phyloP scores from a whole-genome alignment of 2,113 vertebrate genomes.

The Serilophus lunatus region DNA sequence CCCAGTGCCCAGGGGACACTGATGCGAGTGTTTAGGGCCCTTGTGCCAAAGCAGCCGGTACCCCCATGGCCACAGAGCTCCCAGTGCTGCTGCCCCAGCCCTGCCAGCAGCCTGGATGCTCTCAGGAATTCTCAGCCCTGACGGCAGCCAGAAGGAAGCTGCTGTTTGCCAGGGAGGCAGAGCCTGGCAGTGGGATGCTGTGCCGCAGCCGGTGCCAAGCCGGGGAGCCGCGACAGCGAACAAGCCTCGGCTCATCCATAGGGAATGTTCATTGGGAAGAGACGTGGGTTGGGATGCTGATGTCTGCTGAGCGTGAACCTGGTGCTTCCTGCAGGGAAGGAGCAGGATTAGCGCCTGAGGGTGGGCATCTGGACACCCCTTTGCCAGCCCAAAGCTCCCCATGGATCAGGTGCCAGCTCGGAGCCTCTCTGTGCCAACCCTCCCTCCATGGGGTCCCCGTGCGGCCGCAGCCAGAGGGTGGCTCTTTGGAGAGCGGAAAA shows the following conservation, averaged over 20 bases:
- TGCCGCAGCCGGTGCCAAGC: not conserved
- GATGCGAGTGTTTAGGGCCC: accelerated
- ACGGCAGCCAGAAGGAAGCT: not conserved
- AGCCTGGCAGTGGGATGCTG: not conserved
- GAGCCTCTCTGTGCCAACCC: not conserved
- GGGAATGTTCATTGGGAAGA: not conserved
- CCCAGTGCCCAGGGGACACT: not conserved
- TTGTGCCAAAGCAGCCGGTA: not conserved
- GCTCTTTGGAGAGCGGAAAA: not conserved
- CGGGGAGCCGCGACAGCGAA: accelerated
- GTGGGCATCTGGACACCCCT: not conserved
- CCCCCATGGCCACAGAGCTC: not conserved
- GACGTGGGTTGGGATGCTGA: not conserved
- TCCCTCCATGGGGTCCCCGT: not conserved
- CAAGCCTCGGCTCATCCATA: not conserved
- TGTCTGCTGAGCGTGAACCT: accelerated
- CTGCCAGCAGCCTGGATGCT: not conserved
- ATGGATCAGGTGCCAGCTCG: not conserved
- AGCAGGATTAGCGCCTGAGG: not conserved
- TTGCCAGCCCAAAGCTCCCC: not conserved
- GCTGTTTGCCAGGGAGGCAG: not conserved
- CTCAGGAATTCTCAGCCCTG: not conserved
- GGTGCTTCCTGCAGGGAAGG: not conserved
- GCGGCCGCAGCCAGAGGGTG: not conserved
- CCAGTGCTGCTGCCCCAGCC: not conserved